Conservation (phyloP, 2,797 vertebrate genomes). For the Peromyscus melanophrys region DNA sequence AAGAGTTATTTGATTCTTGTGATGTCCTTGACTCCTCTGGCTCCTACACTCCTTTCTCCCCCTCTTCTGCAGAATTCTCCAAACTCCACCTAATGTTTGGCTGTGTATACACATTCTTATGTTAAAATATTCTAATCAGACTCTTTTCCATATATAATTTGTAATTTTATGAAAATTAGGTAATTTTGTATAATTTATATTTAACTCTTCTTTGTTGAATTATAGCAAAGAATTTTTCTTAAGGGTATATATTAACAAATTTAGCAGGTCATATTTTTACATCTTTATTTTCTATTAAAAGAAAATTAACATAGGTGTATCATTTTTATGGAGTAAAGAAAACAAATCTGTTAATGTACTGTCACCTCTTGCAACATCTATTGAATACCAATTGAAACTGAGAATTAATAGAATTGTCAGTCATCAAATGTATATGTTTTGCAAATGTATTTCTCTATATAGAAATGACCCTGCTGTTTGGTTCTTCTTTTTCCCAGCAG, state of each 20-base stretch:
- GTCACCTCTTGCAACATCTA: slow-evolving; percentile 10
- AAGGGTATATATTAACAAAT: slow-evolving; percentile 5
- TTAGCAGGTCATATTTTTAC: background rate
- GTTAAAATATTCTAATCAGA: slow-evolving; percentile 30
- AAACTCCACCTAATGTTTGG: background rate
- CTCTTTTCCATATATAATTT: slow-evolving; percentile 6
- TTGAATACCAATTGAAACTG: background rate
- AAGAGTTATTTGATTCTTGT: background rate
- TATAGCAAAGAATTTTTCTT: slow-evolving; percentile 47
- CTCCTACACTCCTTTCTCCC: background rate
- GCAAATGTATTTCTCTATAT: background rate
- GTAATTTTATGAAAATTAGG: background rate
- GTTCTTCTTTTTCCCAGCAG: background rate
- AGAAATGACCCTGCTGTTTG: background rate
- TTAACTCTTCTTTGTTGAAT: background rate
- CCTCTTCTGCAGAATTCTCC: background rate
- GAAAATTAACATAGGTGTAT: background rate
- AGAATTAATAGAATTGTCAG: slow-evolving; percentile 41
- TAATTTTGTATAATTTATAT: background rate
- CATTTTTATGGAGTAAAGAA: slow-evolving; percentile 36
- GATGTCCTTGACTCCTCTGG: background rate
- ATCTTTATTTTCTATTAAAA: slow-evolving; percentile 41
- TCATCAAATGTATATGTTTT: slow-evolving; percentile 9
- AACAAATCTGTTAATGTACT: slow-evolving; percentile 35
- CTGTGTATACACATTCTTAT: background rate